These are phyloP conservation scores for Dinoponera quadriceps DNA, from an alignment of 1,140 invertebrate genomes.

Conservation along the genomic window DNA sequence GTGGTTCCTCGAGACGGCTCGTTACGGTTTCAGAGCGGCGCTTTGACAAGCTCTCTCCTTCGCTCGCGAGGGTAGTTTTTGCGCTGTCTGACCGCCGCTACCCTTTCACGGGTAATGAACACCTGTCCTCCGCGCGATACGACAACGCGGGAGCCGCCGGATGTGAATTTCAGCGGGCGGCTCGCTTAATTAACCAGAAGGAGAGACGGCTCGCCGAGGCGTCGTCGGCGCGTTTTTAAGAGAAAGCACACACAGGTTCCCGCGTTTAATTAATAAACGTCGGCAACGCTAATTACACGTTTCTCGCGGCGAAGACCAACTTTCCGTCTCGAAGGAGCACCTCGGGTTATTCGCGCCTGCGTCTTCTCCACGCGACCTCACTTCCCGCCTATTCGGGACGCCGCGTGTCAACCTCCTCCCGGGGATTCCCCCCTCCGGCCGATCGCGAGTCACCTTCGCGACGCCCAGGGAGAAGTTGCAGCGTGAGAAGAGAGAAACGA, in stretches of 20 bases:
- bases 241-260: not conserved
- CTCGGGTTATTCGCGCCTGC: too few relatives aligned
- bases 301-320: not conserved
- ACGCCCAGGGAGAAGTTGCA: slow-evolving; percentile 39
- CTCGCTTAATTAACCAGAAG: not conserved
- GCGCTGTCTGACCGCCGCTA: not conserved
- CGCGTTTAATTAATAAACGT: not conserved
- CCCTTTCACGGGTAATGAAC: slow-evolving; percentile 45
- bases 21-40: slow-evolving; percentile 57
- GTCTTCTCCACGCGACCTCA: not conserved
- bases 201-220: not conserved
- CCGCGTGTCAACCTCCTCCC: slow-evolving; percentile 26
- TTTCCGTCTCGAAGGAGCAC: not conserved
- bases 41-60: slow-evolving; percentile 46
- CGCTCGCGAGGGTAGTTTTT: slow-evolving; percentile 37
- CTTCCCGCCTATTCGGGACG: slow-evolving; percentile 16
- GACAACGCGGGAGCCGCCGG: not conserved
- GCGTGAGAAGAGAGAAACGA: slow-evolving; percentile 61
- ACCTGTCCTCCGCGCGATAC: not conserved
- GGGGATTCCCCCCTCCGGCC: not conserved
- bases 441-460: slow-evolving; percentile 2
- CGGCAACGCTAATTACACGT: not conserved
- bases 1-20: slow-evolving; percentile 33
- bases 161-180: slow-evolving; percentile 15
- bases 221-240: not conserved